phyloP scores from a whole-genome alignment of 2,888 invertebrate species.

The Eulithis testata region DNA sequence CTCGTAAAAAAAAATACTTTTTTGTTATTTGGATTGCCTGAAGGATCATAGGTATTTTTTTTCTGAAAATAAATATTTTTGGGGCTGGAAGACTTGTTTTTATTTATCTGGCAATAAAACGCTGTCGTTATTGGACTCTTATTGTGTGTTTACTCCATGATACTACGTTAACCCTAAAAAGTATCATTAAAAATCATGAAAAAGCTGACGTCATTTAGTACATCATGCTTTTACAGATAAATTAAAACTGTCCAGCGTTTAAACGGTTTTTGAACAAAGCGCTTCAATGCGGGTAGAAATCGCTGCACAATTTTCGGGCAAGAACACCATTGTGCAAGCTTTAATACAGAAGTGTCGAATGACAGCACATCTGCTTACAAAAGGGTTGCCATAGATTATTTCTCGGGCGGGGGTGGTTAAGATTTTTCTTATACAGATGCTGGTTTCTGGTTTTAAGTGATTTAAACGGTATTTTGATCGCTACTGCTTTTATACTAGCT shows the following conservation, averaged over 20 bases:
- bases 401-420: slow-evolving; percentile 77
- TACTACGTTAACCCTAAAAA: no score
- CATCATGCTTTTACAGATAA: slow-evolving; percentile 14
- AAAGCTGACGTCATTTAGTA: neutral
- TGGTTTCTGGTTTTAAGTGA: slow-evolving; percentile 54
- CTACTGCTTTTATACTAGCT: slow-evolving; percentile 25
- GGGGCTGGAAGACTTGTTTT: no score
- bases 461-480: slow-evolving; percentile 49
- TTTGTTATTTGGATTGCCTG: no score
- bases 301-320: slow-evolving; percentile 82
- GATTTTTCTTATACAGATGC: slow-evolving; percentile 81
- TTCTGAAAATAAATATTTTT: no score
- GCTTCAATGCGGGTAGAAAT: slow-evolving; percentile 78
- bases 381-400: slow-evolving; percentile 83
- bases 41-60: no score
- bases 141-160: no score
- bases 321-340: slow-evolving; percentile 83
- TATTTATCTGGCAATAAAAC: no score
- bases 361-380: slow-evolving; percentile 84
- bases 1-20: no score
- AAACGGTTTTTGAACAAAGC: slow-evolving; percentile 59
- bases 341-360: slow-evolving; percentile 85
- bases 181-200: neutral
- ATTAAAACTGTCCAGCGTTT: slow-evolving; percentile 34
- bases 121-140: no score